Evolutionary conservation across 2,888 invertebrate genomes (phyloP).

Genomic region (Oscheius sp.): DNA sequence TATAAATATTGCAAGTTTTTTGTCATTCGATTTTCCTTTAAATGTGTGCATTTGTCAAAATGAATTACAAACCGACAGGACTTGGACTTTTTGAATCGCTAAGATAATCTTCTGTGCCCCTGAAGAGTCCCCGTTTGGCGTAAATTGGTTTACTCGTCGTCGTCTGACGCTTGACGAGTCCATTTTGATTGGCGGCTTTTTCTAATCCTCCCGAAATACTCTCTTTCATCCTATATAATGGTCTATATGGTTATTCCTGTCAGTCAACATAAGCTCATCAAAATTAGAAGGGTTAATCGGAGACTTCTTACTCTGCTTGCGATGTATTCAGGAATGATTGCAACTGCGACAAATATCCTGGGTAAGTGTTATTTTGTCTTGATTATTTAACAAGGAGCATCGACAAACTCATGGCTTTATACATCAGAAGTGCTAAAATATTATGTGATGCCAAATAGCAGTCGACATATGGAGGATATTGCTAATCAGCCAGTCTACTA

Average conservation of each 20-base stretch:
- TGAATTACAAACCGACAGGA: too few relatives aligned
- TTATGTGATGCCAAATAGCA: conserved; percentile 64
- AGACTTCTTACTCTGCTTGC: conserved; percentile 56
- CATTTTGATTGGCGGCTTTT: conserved; percentile 17
- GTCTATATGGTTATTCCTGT: conserved; percentile 66
- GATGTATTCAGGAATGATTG: conserved; percentile 52
- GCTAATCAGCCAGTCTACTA: conserved; percentile 52
- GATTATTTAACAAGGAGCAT: too few relatives aligned
- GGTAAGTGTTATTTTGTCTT: too few relatives aligned
- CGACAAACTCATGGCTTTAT: conserved; percentile 69
- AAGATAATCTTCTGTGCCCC: too few relatives aligned
- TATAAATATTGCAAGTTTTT: too few relatives aligned
- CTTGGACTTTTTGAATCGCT: too few relatives aligned
- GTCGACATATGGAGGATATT: conserved; percentile 51
- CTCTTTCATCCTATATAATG: too few relatives aligned
- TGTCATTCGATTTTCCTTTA: too few relatives aligned
- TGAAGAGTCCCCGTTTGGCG: too few relatives aligned
- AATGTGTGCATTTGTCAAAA: too few relatives aligned
- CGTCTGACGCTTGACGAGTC: conserved; percentile 25
- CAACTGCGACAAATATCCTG: conserved; percentile 49
- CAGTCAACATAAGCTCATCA: conserved; percentile 66
- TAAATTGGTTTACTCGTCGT: conserved; percentile 25
- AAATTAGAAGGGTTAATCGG: conserved; percentile 62
- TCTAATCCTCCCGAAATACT: background rate
- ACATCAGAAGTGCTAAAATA: conserved; percentile 69